phyloP scores from a whole-genome alignment of 2,113 vertebrate species.

The Pyxicephalus adspersus region DNA sequence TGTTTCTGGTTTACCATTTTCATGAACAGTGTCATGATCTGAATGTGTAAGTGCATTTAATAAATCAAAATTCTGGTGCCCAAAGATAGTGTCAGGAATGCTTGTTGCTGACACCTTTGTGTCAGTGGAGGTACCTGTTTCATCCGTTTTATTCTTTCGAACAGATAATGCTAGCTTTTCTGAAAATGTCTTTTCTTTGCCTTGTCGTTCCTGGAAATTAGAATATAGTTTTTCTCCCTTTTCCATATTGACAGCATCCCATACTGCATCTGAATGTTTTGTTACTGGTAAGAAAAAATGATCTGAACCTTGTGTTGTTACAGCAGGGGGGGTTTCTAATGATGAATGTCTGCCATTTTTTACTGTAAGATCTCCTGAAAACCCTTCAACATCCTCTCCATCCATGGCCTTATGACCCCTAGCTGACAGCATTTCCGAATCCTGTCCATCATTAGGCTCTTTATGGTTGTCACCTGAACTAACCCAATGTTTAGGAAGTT shows the following conservation, averaged over 20 bases:
- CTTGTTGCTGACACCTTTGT: constrained; percentile 1
- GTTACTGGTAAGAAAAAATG: constrained; percentile 47
- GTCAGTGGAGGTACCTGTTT: background rate
- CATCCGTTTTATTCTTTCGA: constrained; percentile 6
- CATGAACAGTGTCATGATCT: background rate
- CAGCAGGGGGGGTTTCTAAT: background rate
- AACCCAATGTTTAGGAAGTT: background rate
- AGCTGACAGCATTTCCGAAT: background rate
- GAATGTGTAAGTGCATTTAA: background rate
- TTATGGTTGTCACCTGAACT: background rate
- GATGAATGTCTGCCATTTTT: background rate
- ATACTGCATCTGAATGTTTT: background rate
- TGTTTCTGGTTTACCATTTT: constrained; percentile 7
- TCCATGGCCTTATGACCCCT: background rate
- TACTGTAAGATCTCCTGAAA: constrained; percentile 30
- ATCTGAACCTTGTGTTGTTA: constrained; percentile 1
- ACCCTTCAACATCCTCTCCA: constrained; percentile 18
- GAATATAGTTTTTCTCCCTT: constrained; percentile 3
- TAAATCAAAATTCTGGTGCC: background rate
- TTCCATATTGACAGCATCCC: background rate
- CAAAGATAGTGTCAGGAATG: constrained; percentile 21
- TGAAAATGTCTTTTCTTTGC: constrained; percentile 42
- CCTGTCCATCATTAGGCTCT: background rate
- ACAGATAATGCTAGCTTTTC: constrained; percentile 35
- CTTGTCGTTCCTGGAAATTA: constrained; percentile 48